These are phyloP conservation scores for Aphidius colemani DNA, from an alignment of 2,888 invertebrate genomes.

Conservation along the genomic window DNA sequence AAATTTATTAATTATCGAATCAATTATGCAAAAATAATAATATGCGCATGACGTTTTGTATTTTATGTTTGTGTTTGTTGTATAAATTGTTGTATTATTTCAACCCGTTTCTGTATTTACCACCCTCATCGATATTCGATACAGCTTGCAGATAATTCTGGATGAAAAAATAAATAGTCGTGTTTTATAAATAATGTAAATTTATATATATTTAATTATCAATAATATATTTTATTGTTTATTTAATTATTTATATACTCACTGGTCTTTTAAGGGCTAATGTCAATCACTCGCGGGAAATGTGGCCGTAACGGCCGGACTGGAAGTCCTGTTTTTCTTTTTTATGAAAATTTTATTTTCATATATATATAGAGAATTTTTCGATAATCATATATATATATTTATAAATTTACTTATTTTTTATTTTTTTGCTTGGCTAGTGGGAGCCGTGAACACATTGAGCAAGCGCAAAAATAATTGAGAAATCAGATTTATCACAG, in stretches of 20 bases:
- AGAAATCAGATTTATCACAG: too few relatives aligned
- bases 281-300: conserved; percentile 11
- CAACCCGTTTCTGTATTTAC: conserved; percentile 4
- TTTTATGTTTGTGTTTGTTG: not conserved
- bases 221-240: not conserved
- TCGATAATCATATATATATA: conserved; percentile 1
- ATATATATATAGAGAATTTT: not conserved
- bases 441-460: too few relatives aligned
- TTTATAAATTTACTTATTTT: too few relatives aligned
- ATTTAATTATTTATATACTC: not conserved
- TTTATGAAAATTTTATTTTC: not conserved
- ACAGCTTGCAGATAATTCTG: not conserved
- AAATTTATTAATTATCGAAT: conserved; percentile 22
- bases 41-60: conserved; percentile 27
- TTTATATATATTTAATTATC: too few relatives aligned
- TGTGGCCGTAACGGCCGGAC: not conserved
- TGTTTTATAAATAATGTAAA: too few relatives aligned
- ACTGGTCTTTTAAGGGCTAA: not conserved
- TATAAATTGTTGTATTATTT: not conserved
- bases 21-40: conserved; percentile 19
- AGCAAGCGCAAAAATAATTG: too few relatives aligned
- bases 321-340: conserved; percentile 15
- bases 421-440: too few relatives aligned
- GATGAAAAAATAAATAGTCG: too few relatives aligned
- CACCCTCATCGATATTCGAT: conserved; percentile 27